Evolutionary conservation across 1,140 invertebrate genomes (phyloP), one percentile per base, ranked within the genome.

Genomic region (Amyelois transitella): DNA sequence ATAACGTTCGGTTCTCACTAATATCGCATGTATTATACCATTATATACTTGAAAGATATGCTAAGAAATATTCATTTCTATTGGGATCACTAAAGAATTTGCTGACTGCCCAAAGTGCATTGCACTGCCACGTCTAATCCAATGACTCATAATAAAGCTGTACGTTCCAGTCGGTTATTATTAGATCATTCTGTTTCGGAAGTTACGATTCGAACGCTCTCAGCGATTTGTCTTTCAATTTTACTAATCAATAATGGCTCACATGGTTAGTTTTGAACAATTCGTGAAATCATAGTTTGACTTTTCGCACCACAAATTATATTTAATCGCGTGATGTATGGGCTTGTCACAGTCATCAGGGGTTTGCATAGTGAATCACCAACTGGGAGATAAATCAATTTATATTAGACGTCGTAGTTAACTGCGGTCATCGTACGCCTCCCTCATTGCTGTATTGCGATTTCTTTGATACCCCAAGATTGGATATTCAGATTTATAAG

Each of bases 401-500:
- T 54, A 44, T 45, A 55, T 58, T 22, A 28, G 28, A 24, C 48
- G 19, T 51, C 51, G 21, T 56, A 14, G 25, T 55, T 44, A 44
- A 51, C 47, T 19, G 18, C 55, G 62, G 62, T 56, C 69, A 65
- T 52, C 51, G 60, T 55, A 53, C 53, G 32, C 45, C 47, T 51
- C 55, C 50, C 53, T 71, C 67, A 68, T 75, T 71, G 63, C 53
- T 67, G 63, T 69, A 72, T 75, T 57, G 58, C 60, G 51, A 57
- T 64, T 60, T 54, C 61, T 55, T 66, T 58, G 53, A 60, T 56
- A 50, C 65, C 56, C 52, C 49, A 54, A 32, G 51, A 48, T 64
- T 55, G 47, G 43, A n/a, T n/a, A n/a, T n/a, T 17, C 51, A 58
- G 70, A 77, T 79, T 73, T 69, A 72, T 64, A 69, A 75, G 56